These are phyloP conservation scores for Cynocephalus volans DNA, from an alignment of 2,113 vertebrate genomes.

Conservation along the genomic window DNA sequence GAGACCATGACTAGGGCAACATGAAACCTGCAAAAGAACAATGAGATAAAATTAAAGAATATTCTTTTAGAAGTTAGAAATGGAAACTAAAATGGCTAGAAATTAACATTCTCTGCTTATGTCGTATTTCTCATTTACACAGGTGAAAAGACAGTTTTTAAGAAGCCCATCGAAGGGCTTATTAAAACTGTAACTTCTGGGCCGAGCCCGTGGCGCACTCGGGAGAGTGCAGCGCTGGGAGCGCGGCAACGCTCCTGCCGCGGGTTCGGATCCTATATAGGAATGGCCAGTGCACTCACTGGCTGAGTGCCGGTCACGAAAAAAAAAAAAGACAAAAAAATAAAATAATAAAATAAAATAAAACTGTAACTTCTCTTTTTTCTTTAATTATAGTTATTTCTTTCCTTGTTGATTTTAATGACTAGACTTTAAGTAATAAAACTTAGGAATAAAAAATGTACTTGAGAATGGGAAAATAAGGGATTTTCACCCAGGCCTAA, in stretches of 20 bases:
- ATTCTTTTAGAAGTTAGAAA: background rate
- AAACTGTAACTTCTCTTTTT: background rate
- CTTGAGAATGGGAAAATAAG: background rate
- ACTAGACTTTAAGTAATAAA: background rate
- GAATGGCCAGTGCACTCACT: too few relatives aligned
- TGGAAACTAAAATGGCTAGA: background rate
- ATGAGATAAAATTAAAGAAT: conserved; percentile 10
- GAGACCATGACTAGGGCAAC: background rate
- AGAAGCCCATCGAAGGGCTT: background rate
- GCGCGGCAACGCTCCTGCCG: too few relatives aligned
- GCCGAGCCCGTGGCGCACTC: too few relatives aligned
- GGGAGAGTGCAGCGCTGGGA: too few relatives aligned
- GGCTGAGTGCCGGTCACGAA: too few relatives aligned
- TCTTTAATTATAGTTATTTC: background rate
- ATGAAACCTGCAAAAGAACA: background rate
- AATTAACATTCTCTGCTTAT: background rate
- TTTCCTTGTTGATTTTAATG: background rate
- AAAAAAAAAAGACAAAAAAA: too few relatives aligned
- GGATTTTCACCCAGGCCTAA: background rate
- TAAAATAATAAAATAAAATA: too few relatives aligned
- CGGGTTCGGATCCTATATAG: too few relatives aligned
- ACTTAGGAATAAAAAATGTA: background rate
- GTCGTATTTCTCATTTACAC: background rate
- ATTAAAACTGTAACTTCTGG: background rate
- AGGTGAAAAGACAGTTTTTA: background rate